Base-by-base conservation (phyloP, 2,113 vertebrate species). In the Poeciliopsis prolifica region DNA sequence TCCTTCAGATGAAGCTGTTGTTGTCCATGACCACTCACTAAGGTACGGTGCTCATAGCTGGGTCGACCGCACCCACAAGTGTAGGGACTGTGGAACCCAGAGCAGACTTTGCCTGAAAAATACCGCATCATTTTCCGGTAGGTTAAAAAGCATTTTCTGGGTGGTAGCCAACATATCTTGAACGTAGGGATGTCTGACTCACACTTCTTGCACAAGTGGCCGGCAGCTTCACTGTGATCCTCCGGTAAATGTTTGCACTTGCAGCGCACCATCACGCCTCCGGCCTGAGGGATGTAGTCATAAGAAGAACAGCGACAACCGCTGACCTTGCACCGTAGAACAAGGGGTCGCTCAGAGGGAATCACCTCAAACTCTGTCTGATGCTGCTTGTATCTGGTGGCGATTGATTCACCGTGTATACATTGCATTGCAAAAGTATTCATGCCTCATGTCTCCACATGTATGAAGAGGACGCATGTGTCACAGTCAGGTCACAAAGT, bases 1-100 rank as follows among this genome's bases (percentile, higher is more conserved):
- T 48, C 44, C 24, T 40, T 65, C 35, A 24, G 24, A 37, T 24
- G 6, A 37, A 37, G 58, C 1, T 35, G 60, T 75, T 75, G 11
- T 51, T 62, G 17, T 48, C 65, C 64, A 10, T 61, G 14, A 67
- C 2, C 17, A 58, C 73, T 85, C 48, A 90, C 95, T 0, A 96
- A 87, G 0, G 95, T 99, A 69, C 92, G 93, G 13, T 99, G 97
- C 68, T 94, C 78, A 2, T 89, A 94, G 3, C 92, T 82, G 26
- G 96, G 95, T 79, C 97, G 95, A 17, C 96, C 94, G 88, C 97
- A 99, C 0, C 93, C 94, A 92, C 97, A 99, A 12, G 93, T 96
- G 75, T 93, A 96, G 68, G 91, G 87, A 62, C 96, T 97, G n/a
- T 89, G 92, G 86, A 97, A 98, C 11, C 96, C 96, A 5, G 86